Evolutionary conservation across 92 coral and sea anemone species (phyloP).

Genomic region (Scolanthus callimorphus): DNA sequence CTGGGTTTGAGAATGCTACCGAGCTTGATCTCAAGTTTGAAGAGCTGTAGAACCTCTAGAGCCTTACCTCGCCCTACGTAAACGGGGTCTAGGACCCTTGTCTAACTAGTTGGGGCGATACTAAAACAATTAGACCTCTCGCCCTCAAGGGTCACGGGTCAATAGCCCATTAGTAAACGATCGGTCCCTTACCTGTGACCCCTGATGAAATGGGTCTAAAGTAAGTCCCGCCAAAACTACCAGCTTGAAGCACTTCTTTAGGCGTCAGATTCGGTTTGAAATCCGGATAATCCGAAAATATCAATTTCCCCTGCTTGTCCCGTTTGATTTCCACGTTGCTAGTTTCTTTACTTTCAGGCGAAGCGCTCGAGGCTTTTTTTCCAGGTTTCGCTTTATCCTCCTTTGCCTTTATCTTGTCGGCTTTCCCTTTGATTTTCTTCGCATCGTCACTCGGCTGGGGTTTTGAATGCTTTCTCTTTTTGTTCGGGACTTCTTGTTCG

Average conservation of each 20-base stretch:
- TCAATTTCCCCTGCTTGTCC: conserved; percentile 67
- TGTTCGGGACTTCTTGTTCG: background rate
- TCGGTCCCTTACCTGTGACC: conserved; percentile 57
- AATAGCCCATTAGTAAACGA: too few relatives aligned
- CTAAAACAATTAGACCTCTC: too few relatives aligned
- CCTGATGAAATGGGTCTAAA: conserved; percentile 64
- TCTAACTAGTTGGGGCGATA: too few relatives aligned
- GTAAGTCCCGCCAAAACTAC: conserved; percentile 88
- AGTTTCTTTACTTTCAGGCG: background rate
- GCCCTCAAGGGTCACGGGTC: too few relatives aligned
- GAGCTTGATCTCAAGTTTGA: too few relatives aligned
- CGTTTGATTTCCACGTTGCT: conserved; percentile 21
- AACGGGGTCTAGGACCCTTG: too few relatives aligned
- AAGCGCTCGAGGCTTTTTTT: background rate
- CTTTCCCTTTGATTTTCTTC: background rate
- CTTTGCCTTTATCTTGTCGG: background rate
- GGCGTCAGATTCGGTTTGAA: conserved; percentile 81
- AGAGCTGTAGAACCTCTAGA: too few relatives aligned
- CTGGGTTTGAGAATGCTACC: too few relatives aligned
- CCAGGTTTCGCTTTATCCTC: background rate
- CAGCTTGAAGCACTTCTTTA: conserved; percentile 77
- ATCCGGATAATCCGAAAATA: conserved; percentile 66
- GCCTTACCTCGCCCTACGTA: too few relatives aligned
- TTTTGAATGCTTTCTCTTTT: conserved; percentile 5
- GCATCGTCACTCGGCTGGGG: background rate